Evolutionary conservation across 2,888 invertebrate species (phyloP), one percentile per base, ranked within the genome.

Genomic region (Pherbina coryleti): DNA sequence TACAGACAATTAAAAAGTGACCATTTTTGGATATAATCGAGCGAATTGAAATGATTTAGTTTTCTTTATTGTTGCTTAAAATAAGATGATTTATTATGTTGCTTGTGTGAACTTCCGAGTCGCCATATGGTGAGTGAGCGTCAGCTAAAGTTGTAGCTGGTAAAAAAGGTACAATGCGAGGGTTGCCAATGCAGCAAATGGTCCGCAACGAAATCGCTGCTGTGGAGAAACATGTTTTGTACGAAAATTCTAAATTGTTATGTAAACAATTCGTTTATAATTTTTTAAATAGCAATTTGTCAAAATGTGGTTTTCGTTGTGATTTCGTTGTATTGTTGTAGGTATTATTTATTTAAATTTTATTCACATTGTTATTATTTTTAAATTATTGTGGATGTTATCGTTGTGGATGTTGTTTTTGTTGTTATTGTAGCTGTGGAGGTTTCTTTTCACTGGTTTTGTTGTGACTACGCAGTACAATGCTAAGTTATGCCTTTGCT

Each of bases 401-500:
- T 17, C 7, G 55, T 17, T 17, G 55, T 19, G 7, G 73, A 78
- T 76, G 78, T 62, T 66, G 55, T 17, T 17, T 11, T 19, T 22
- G 73, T 79, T 76, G 78, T 62, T 66, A 37, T 34, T 66, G 55
- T 71, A 14, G 44, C 11, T 44, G 44, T 44, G 44, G 44, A 44
- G 44, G 44, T 44, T 44, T 44, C 14, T 44, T 78, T 62, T 44
- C 49, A 25, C 37, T 22, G 25, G 17, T 67, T 31, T 31, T 75
- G 9, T 74, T n/a, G 8, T 49, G 66, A 19, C 70, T 19, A 11
- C 14, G 37, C 37, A 66, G 19, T 14, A 66, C 37, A 66, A 66
- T 66, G 69, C 51, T 44, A 22, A 69, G 44, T 82, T 72, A 78
- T 83, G 78, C 73, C 64, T 67, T 70, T 8, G 76, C 72, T 78